A percentile compares a stretch with the other conserved stretches of the same genome.
phyloP scores from a whole-genome alignment of 2,797 vertebrate genomes.

The Hephaestus fuliginosus region DNA sequence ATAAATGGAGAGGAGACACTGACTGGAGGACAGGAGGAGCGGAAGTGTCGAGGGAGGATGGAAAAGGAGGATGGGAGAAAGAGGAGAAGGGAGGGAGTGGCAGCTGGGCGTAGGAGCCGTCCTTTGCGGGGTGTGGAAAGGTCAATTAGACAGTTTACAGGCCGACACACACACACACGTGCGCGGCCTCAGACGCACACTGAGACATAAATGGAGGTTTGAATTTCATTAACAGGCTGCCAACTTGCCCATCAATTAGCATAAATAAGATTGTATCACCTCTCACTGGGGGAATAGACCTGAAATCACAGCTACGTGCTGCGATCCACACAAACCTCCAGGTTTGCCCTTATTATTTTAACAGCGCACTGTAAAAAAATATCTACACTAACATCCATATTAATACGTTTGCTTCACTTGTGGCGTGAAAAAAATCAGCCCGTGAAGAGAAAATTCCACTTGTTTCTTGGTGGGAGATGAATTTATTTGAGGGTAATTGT shows the following conservation, averaged over 20 bases:
- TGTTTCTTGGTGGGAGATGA: background rate
- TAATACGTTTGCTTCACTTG: background rate
- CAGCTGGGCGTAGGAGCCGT: slow-evolving; percentile 34
- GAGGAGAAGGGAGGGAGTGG: slow-evolving; percentile 45
- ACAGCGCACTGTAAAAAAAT: background rate
- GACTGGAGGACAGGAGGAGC: slow-evolving; percentile 36
- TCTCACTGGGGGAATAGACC: slow-evolving; percentile 27
- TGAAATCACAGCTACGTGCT: slow-evolving; percentile 10
- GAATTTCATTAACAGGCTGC: slow-evolving; percentile 59
- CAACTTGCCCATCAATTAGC: slow-evolving; percentile 49
- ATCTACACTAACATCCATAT: background rate
- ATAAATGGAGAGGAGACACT: slow-evolving; percentile 30
- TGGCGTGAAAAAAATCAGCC: background rate
- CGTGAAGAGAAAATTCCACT: background rate
- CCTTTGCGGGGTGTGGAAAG: slow-evolving; percentile 78
- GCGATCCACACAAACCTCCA: background rate
- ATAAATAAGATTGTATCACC: slow-evolving; percentile 52
- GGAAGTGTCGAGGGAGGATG: slow-evolving; percentile 10
- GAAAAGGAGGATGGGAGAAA: slow-evolving; percentile 41
- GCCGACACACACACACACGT: slow-evolving; percentile 48
- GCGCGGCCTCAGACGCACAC: slow-evolving; percentile 38
- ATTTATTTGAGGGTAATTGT: background rate
- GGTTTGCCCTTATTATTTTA: background rate
- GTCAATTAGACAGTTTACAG: slow-evolving; percentile 79
- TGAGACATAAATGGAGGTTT: slow-evolving; percentile 41